phyloP scores from a whole-genome alignment of 2,888 invertebrate species.

The Eristalis intricaria region DNA sequence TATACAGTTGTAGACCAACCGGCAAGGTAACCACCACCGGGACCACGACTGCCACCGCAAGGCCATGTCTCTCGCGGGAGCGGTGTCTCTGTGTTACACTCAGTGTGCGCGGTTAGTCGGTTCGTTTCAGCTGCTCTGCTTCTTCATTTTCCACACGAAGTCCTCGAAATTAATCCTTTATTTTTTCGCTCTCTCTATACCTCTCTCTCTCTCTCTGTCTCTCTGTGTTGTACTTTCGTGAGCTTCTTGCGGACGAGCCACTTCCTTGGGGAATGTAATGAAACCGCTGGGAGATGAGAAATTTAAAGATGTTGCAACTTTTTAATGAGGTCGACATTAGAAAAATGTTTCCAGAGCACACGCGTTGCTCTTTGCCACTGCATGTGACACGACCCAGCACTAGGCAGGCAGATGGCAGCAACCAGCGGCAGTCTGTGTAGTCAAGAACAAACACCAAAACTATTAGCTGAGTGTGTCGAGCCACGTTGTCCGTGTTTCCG shows the following conservation, averaged over 20 bases:
- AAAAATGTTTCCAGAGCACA: conserved; percentile 48
- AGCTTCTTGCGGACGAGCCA: not conserved
- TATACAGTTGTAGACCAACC: conserved; percentile 49
- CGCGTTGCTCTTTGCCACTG: conserved; percentile 7
- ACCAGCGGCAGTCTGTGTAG: not conserved
- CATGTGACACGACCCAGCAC: conserved; percentile 35
- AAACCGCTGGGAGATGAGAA: conserved; percentile 52
- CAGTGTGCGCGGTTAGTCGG: conserved; percentile 27
- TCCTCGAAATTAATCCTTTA: conserved; percentile 70
- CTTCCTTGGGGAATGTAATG: conserved; percentile 42
- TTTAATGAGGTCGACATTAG: conserved; percentile 71
- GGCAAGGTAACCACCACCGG: conserved; percentile 11
- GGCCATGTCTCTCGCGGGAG: not conserved
- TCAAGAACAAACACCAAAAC: conserved; percentile 54
- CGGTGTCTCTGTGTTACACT: conserved; percentile 19
- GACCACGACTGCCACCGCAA: not conserved
- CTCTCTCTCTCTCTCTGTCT: not conserved
- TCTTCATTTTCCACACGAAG: conserved; percentile 66
- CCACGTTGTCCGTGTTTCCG: conserved; percentile 36
- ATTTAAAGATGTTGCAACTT: conserved; percentile 71
- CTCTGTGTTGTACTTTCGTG: not conserved
- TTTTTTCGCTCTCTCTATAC: conserved; percentile 28
- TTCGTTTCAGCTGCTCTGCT: conserved; percentile 37
- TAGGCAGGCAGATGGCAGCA: not conserved
- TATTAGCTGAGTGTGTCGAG: conserved; percentile 54